Evolutionary conservation across 2,113 vertebrate genomes (phyloP).

Genomic region (Nothocercus nigrocapillus): DNA sequence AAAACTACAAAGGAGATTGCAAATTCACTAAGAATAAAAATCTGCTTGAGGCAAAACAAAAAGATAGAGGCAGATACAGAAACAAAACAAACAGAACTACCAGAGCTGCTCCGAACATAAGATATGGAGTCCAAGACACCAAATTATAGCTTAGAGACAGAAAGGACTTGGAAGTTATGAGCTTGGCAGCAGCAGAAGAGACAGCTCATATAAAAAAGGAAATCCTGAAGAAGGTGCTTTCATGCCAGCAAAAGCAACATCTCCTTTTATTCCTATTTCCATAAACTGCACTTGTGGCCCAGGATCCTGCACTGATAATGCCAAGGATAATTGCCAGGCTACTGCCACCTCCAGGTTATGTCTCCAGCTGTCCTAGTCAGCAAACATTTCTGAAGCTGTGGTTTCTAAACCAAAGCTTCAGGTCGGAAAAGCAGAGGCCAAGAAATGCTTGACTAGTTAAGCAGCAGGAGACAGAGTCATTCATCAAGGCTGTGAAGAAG

Average conservation of each 20-base stretch:
- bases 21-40: background rate
- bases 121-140: background rate
- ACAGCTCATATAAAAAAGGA: background rate
- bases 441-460: background rate
- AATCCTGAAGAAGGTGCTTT: background rate
- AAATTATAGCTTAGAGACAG: background rate
- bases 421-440: background rate
- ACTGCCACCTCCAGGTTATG: background rate
- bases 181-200: background rate
- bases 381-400: background rate
- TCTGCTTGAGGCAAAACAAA: background rate
- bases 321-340: background rate
- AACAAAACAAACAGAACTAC: background rate
- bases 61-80: background rate
- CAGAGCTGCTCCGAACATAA: background rate
- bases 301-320: background rate
- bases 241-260: background rate
- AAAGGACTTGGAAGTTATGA: background rate
- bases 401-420: background rate
- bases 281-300: background rate
- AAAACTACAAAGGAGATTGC: background rate
- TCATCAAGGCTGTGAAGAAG: background rate
- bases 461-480: background rate
- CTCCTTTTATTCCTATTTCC: background rate
- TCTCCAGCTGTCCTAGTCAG: background rate